Percentiles rank a stretch among this genome's conserved stretches.
These are phyloP conservation scores for Clusia tigrina DNA, from an alignment of 2,888 invertebrate species.

Conservation along the genomic window DNA sequence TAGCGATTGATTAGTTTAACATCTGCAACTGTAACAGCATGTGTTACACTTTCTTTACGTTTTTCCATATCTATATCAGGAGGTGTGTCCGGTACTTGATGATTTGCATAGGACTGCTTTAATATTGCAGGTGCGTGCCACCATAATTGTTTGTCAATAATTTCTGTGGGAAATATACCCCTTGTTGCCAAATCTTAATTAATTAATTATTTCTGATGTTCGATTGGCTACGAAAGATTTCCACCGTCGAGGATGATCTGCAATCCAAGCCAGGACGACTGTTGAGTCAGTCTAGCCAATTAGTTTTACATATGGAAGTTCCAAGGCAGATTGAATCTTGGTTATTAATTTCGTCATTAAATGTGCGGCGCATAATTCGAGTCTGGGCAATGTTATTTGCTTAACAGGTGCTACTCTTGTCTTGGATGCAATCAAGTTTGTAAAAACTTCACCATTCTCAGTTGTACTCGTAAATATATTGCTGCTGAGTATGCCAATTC, in stretches of 20 bases:
- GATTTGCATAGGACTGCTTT: slow-evolving; percentile 13
- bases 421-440: slow-evolving; percentile 9
- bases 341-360: slow-evolving; percentile 5
- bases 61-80: slow-evolving; percentile 1
- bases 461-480: slow-evolving; percentile 3
- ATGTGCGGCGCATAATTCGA: slow-evolving; percentile 6
- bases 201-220: no score
- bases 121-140: slow-evolving; percentile 14
- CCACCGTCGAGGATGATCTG: no score
- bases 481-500: slow-evolving; percentile 16
- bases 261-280: no score
- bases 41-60: neutral
- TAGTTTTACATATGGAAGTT: neutral
- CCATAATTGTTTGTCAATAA: slow-evolving; percentile 13
- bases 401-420: slow-evolving; percentile 11
- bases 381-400: neutral
- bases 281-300: slow-evolving; percentile 4
- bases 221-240: no score
- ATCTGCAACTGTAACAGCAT: neutral
- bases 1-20: slow-evolving; percentile 5
- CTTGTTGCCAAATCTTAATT: no score
- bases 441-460: neutral
- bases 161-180: no score
- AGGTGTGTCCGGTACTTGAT: neutral
- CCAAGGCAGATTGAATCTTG: neutral